These are phyloP conservation scores for Crotalus viridis DNA, from an alignment of 2,113 vertebrate genomes.

Conservation along the genomic window DNA sequence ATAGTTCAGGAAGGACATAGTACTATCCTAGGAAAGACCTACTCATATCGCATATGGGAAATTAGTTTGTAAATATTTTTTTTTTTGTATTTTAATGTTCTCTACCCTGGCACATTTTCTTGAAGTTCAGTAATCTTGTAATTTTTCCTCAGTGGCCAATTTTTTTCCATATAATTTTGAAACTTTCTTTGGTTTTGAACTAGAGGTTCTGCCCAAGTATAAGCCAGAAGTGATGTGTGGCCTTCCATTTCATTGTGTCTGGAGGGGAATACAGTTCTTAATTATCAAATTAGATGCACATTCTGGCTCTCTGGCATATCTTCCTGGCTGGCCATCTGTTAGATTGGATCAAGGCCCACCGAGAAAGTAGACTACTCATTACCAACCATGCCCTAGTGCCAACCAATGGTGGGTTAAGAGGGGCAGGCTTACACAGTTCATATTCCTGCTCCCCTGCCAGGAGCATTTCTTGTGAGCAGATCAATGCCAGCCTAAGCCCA, in stretches of 20 bases:
- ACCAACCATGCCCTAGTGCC: slow-evolving; percentile 3
- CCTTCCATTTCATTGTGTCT: slow-evolving; percentile 29
- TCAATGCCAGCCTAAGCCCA: slow-evolving; percentile 28
- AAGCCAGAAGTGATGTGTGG: slow-evolving; percentile 1
- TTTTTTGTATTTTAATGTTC: neutral
- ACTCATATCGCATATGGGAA: neutral
- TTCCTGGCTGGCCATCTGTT: slow-evolving; percentile 33
- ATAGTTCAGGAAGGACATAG: neutral
- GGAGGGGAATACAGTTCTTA: slow-evolving; percentile 29
- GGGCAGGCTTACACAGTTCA: slow-evolving; percentile 30
- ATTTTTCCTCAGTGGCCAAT: slow-evolving; percentile 5
- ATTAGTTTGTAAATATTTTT: neutral
- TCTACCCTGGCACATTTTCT: neutral
- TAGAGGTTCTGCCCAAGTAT: slow-evolving; percentile 6
- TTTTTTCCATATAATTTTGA: neutral
- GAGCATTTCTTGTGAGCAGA: slow-evolving; percentile 10
- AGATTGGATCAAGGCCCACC: slow-evolving; percentile 19
- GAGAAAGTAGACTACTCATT: slow-evolving; percentile 32
- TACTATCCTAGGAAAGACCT: neutral
- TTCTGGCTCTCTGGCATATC: slow-evolving; percentile 29
- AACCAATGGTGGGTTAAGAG: slow-evolving; percentile 37
- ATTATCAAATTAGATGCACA: slow-evolving; percentile 39
- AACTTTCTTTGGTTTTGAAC: neutral
- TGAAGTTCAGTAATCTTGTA: slow-evolving; percentile 5
- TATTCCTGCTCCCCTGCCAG: slow-evolving; percentile 3